A percentile compares a stretch with the other conserved stretches of the same genome.
Evolutionary conservation across 1,140 invertebrate genomes (phyloP).

Genomic region (Pachyrhynchus sulphureomaculatus): DNA sequence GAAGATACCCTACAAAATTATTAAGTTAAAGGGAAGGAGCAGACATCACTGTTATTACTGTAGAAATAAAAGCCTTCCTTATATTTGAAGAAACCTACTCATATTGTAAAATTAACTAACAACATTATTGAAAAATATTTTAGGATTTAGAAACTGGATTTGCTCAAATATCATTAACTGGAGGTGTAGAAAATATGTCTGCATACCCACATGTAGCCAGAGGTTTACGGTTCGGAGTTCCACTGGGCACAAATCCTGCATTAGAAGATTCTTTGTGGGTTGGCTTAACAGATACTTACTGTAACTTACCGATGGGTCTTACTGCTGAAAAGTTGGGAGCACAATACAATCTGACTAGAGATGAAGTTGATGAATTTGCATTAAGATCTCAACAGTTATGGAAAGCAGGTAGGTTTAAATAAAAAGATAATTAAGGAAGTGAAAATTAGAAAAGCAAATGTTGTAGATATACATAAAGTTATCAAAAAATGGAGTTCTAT

Average conservation of each 20-base stretch:
- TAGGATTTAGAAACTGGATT: constrained; percentile 87
- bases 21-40: no score
- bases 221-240: constrained; percentile 87
- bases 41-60: no score
- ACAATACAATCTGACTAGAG: constrained; percentile 82
- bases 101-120: no score
- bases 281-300: constrained; percentile 87
- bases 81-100: no score
- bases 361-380: constrained; percentile 89
- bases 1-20: no score
- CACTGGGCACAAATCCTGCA: constrained; percentile 74
- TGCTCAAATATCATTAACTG: constrained; percentile 85
- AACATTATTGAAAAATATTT: no score
- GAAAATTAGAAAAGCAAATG: constrained; percentile 1
- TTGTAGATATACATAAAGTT: no score
- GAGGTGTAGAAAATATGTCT: constrained; percentile 95
- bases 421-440: constrained; percentile 8
- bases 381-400: constrained; percentile 80
- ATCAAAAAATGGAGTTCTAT: no score
- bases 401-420: constrained; percentile 64
- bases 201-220: constrained; percentile 88
- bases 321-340: constrained; percentile 97
- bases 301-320: constrained; percentile 92
- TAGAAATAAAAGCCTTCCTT: no score
- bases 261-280: constrained; percentile 93